A percentile compares a stretch with the other conserved stretches of the same genome.
phyloP scores from a whole-genome alignment of 2,113 vertebrate species.

The Sinocyclocheilus anophthalmus region DNA sequence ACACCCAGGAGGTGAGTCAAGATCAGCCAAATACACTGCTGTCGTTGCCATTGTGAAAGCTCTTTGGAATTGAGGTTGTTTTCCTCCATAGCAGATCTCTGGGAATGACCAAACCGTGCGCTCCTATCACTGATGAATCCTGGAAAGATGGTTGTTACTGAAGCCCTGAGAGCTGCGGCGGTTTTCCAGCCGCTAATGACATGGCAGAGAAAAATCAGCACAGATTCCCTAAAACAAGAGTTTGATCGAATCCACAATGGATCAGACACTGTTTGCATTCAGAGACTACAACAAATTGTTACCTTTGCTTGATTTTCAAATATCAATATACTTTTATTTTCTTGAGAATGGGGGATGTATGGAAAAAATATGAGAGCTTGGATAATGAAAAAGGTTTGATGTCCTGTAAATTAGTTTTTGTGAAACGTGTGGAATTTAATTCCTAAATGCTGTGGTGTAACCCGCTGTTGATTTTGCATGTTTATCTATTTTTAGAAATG shows the following conservation, averaged over 20 bases:
- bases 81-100: constrained; percentile 74
- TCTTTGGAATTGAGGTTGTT: neutral
- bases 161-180: constrained; percentile 47
- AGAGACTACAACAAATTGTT: constrained; percentile 17
- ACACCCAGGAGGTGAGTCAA: constrained; percentile 79
- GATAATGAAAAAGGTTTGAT: constrained; percentile 55
- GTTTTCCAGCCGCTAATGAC: neutral
- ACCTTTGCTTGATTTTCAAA: constrained; percentile 57
- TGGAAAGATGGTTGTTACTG: constrained; percentile 94
- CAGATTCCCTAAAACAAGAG: constrained; percentile 51
- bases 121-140: constrained; percentile 76
- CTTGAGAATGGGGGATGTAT: constrained; percentile 62
- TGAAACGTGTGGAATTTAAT: constrained; percentile 34
- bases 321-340: constrained; percentile 64
- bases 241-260: neutral
- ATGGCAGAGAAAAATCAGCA: constrained; percentile 55
- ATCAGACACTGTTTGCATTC: neutral
- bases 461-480: constrained; percentile 5
- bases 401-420: constrained; percentile 36
- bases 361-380: constrained; percentile 48
- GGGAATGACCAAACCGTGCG: constrained; percentile 74
- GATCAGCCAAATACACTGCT: neutral
- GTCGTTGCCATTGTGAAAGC: neutral
- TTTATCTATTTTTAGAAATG: constrained; percentile 46
- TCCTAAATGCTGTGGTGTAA: constrained; percentile 35